A percentile compares a stretch with the other conserved stretches of the same genome.
phyloP scores from a whole-genome alignment of 2,113 vertebrate species.

The Zapornia atra region DNA sequence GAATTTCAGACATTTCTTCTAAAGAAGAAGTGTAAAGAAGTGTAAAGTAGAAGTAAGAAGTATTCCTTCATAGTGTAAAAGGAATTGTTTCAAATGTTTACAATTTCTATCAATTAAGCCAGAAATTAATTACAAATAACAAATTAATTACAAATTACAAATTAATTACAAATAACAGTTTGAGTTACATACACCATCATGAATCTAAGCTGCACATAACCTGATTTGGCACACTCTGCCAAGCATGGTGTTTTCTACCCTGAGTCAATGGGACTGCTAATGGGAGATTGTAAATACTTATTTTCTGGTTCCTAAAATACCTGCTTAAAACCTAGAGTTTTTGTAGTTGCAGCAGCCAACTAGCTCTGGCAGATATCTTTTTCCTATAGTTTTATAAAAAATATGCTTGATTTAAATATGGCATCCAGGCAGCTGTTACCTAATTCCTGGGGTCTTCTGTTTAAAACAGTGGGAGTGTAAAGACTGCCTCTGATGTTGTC shows the following conservation, averaged over 20 bases:
- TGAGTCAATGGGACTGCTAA: not conserved
- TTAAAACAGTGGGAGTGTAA: not conserved
- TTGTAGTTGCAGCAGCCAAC: not conserved
- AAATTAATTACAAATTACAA: not conserved
- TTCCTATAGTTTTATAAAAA: not conserved
- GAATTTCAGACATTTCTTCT: not conserved
- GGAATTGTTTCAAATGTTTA: not conserved
- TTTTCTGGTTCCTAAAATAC: not conserved
- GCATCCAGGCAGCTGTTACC: not conserved
- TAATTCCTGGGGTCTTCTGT: not conserved
- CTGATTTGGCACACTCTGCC: not conserved
- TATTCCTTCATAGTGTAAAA: not conserved
- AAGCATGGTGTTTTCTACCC: not conserved
- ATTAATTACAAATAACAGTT: not conserved
- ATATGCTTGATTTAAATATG: not conserved
- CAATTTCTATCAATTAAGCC: not conserved
- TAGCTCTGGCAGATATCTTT: not conserved
- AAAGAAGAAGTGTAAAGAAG: no score
- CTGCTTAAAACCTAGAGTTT: not conserved
- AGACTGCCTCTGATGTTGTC: not conserved
- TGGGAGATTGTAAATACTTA: not conserved
- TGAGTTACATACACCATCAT: not conserved
- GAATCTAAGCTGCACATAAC: not conserved
- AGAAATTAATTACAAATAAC: not conserved
- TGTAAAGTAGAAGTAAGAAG: no score